Conservation (phyloP, 1,140 invertebrate genomes). For the Meteorus sp. region DNA sequence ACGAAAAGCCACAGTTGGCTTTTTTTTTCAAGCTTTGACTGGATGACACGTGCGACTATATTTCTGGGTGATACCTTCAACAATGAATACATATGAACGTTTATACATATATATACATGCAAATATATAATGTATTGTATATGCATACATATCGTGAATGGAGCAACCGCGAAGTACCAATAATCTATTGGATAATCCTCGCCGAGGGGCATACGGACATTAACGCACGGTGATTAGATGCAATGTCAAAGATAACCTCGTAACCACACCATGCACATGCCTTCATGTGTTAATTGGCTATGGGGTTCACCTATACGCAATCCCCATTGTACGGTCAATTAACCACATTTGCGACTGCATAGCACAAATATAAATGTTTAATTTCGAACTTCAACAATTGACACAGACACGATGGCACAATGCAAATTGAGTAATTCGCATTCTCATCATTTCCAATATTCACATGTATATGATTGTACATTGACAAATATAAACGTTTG, state of each 20-base stretch:
- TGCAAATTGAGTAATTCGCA: no score
- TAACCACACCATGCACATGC: conserved; percentile 1
- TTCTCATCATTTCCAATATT: no score
- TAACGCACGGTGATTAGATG: conserved; percentile 17
- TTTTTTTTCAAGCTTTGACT: no score
- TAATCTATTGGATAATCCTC: conserved; percentile 12
- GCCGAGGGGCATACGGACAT: conserved; percentile 3
- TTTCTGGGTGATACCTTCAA: no score
- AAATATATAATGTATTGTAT: no score
- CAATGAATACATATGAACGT: neutral
- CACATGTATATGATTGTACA: no score
- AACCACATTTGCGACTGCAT: no score
- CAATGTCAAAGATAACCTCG: conserved; percentile 17
- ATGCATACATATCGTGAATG: conserved; percentile 9
- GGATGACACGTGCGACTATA: no score
- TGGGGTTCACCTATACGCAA: neutral
- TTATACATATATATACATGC: no score
- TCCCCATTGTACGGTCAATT: neutral
- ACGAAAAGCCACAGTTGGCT: no score
- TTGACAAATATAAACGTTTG: no score
- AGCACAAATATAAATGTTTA: neutral
- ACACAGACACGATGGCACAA: no score
- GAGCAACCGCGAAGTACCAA: neutral
- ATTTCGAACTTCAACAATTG: neutral
- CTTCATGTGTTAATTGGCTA: conserved; percentile 9